phyloP scores from a whole-genome alignment of 2,888 invertebrate genomes.

The Spilosoma lubricipeda region DNA sequence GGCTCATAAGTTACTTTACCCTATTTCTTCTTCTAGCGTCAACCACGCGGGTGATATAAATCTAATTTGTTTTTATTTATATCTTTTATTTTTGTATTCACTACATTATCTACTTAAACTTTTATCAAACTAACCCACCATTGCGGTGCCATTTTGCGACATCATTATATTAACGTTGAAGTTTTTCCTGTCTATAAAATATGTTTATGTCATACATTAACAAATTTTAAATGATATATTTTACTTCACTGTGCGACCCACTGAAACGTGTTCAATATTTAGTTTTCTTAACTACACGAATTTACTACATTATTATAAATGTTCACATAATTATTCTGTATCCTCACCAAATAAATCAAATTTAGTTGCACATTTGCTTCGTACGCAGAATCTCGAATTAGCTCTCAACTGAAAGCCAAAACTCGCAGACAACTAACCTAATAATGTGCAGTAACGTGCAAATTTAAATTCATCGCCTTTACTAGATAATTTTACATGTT shows the following conservation, averaged over 20 bases:
- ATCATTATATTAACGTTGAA: too few species aligned
- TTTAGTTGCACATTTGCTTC: constrained; percentile 1
- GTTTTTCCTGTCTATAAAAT: too few species aligned
- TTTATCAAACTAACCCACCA: too few species aligned
- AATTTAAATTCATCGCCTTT: background rate
- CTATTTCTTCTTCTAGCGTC: too few species aligned
- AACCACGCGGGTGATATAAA: too few species aligned
- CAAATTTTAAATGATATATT: background rate
- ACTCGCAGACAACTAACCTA: background rate
- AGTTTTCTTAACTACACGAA: background rate
- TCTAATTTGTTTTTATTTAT: too few species aligned
- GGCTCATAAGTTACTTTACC: too few species aligned
- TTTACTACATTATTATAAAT: background rate
- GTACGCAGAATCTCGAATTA: background rate
- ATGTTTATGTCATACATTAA: too few species aligned
- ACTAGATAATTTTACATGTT: background rate
- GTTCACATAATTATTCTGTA: background rate
- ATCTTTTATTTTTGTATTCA: too few species aligned
- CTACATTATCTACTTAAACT: too few species aligned
- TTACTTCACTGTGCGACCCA: background rate
- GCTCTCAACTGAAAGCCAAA: constrained; percentile 4
- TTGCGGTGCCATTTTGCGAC: too few species aligned
- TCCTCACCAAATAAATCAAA: background rate
- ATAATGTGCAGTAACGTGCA: background rate
- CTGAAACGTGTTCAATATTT: background rate